phyloP scores from a whole-genome alignment of 2,797 vertebrate genomes.

The Pseudomugil gertrudae region DNA sequence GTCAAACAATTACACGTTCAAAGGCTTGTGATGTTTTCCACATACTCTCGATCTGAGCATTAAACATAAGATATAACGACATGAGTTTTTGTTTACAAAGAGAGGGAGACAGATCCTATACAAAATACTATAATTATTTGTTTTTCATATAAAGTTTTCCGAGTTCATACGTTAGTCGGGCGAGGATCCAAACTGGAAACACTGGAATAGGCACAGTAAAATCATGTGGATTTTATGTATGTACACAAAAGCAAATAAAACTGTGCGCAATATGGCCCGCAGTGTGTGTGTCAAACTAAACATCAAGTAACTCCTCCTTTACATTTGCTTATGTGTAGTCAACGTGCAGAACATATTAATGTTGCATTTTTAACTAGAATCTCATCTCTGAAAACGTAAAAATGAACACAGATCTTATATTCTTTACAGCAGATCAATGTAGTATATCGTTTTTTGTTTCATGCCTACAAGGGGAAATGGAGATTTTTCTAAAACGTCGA shows the following conservation, averaged over 20 bases:
- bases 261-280: conserved; percentile 66
- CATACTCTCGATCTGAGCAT: neutral
- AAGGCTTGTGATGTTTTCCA: neutral
- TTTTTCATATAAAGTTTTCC: neutral
- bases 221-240: conserved; percentile 3
- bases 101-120: neutral
- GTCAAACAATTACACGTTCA: neutral
- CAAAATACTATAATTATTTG: neutral
- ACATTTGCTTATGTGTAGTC: conserved; percentile 4
- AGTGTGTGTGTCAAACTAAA: conserved; percentile 64
- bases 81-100: neutral
- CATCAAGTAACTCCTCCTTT: conserved; percentile 16
- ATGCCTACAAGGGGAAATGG: neutral
- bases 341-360: neutral
- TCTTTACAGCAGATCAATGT: conserved; percentile 34
- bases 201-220: neutral
- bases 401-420: conserved; percentile 31
- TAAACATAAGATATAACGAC: neutral
- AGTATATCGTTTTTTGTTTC: conserved; percentile 34
- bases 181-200: neutral
- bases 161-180: neutral
- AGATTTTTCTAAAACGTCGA: too few relatives aligned
- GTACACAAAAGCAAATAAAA: conserved; percentile 39
- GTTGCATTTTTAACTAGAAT: conserved; percentile 17
- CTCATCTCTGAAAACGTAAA: conserved; percentile 20